Evolutionary conservation across 2,113 vertebrate genomes (phyloP), one percentile per base, ranked within the genome.

Genomic region (Bufo bufo): DNA sequence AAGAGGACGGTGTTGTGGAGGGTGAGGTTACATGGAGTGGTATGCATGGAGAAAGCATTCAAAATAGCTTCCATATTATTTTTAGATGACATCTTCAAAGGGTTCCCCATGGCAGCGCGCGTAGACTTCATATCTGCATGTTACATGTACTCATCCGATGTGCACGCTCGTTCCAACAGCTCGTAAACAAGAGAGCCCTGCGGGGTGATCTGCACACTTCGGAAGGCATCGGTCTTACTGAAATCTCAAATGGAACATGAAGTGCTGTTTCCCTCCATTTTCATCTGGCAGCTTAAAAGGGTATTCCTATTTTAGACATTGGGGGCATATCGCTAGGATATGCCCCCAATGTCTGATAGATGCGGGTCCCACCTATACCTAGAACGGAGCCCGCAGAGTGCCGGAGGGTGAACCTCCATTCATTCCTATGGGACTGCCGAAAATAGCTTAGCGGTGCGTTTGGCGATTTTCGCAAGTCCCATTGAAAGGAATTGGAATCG

Each of bases 1-100:
- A 95, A 92, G 19, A 95, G 95, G 81, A 90, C 90, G 72, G 87
- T 91, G 59, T 95, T 96, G 0, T 93, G 94, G 94, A 96, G 96
- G 96, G 98, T 99, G 91, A 91, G 54, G 33, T 12, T 11, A 52
- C 71, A 45, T 87, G 20, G 14, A 47, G 33, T 17, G 71, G 43
- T 45, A 47, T 74, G 47, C 47, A 50, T 50, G 16, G 47, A 20
- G 43, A 47, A 74, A 17, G 14, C 71, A 16, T 47, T 74, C 17
- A 74, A 33, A 74, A 74, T 74, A 47, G 71, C 43, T 74, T 43
- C 33, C 13, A 43, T 72, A 43, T 45, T 74, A 47, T 74, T 74
- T 74, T 74, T 74, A 74, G 43, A 74, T 0, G n/a, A 7, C 43
- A 19, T 50, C 47, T 19, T 72, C 6, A 45, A 72, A 43, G 66